Evolutionary conservation across 2,888 invertebrate genomes (phyloP).

Genomic region (Antheraea assamensis): DNA sequence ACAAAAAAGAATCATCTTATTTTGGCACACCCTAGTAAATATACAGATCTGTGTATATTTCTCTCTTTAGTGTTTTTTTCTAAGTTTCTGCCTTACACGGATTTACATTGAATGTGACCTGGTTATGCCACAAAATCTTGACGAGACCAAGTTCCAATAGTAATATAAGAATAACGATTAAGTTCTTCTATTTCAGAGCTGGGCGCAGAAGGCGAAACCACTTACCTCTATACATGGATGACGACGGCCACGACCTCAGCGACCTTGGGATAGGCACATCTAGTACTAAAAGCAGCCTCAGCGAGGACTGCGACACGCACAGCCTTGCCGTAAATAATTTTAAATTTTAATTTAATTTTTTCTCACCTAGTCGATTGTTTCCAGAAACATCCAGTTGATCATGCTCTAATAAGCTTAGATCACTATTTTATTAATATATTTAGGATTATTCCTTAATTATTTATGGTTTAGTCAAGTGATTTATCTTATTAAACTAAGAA

Average conservation of each 20-base stretch:
- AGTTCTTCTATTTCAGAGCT: conserved; percentile 54
- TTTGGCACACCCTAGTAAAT: no score
- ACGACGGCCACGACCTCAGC: conserved; percentile 91
- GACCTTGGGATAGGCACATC: conserved; percentile 90
- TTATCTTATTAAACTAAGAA: not conserved
- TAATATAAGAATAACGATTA: not conserved
- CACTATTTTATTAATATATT: no score
- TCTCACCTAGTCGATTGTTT: not conserved
- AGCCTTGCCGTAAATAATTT: conserved; percentile 81
- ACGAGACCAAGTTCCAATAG: not conserved
- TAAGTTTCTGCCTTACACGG: not conserved
- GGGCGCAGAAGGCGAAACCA: conserved; percentile 79
- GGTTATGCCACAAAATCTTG: not conserved
- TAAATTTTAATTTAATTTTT: no score
- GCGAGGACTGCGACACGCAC: conserved; percentile 85
- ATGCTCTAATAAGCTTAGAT: not conserved
- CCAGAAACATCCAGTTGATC: not conserved
- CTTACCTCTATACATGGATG: conserved; percentile 89
- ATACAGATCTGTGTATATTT: not conserved
- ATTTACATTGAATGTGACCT: not conserved
- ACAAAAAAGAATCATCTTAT: no score
- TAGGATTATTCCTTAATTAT: no score
- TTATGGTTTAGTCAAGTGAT: not conserved
- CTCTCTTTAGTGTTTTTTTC: not conserved
- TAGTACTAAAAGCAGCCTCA: conserved; percentile 85